Conservation (phyloP, 2,113 vertebrate species). For the human (Homo sapiens) region GRCh38 chr13:105842501-105843000, state of each 20-base stretch:
- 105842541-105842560: background rate
- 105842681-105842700: background rate
- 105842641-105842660: background rate
- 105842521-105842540: background rate
- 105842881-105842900: background rate
- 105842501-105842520: background rate
- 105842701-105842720: background rate
- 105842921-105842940: background rate
- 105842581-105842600: background rate
- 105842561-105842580: background rate
- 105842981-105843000: background rate
- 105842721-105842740: background rate
- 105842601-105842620: background rate
- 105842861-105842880: background rate
- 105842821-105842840: background rate
- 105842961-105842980: conserved; percentile 8
- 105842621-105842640: background rate
- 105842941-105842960: background rate
- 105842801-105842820: background rate
- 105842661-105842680: background rate
- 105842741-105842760: background rate
- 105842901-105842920: background rate
- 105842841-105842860: background rate
- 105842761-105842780: background rate
- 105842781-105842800: background rate